Evolutionary conservation across 2,888 invertebrate species (phyloP).

Genomic region (Pammene aurita): DNA sequence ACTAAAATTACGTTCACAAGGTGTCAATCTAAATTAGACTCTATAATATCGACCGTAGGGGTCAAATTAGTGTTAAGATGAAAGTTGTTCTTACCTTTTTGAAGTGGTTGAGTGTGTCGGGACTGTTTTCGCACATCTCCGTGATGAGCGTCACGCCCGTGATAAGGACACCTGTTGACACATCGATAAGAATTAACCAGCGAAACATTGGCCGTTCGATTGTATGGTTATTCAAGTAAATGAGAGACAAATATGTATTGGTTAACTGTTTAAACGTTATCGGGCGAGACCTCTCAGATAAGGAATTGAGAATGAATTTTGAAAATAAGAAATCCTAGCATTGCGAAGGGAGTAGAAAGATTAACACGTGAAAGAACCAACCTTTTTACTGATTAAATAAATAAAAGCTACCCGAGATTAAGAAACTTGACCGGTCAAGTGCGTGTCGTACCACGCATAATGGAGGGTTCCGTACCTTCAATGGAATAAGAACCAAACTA

Average conservation of each 20-base stretch:
- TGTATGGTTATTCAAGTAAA: background rate
- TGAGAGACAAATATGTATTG: slow-evolving; percentile 8
- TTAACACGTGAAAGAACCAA: background rate
- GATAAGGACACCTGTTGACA: slow-evolving; percentile 91
- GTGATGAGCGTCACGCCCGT: slow-evolving; percentile 99
- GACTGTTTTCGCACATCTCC: slow-evolving; percentile 99
- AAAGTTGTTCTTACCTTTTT: slow-evolving; percentile 91
- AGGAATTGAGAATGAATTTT: background rate
- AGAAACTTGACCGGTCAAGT: no score
- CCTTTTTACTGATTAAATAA: background rate
- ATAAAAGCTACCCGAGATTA: background rate
- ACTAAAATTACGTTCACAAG: slow-evolving; percentile 25
- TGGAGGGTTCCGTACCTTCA: no score
- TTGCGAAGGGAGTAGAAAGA: background rate
- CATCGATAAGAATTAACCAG: slow-evolving; percentile 38
- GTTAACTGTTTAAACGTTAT: background rate
- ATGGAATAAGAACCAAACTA: no score
- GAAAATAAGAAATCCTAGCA: background rate
- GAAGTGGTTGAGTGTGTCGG: slow-evolving; percentile 98
- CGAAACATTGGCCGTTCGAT: slow-evolving; percentile 2
- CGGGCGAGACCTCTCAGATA: background rate
- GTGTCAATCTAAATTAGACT: slow-evolving; percentile 20
- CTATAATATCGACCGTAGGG: slow-evolving; percentile 5
- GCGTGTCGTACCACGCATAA: no score
- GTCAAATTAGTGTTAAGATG: slow-evolving; percentile 11